Evolutionary conservation across 1,140 invertebrate species (phyloP).

Genomic region (Polyergus mexicanus): DNA sequence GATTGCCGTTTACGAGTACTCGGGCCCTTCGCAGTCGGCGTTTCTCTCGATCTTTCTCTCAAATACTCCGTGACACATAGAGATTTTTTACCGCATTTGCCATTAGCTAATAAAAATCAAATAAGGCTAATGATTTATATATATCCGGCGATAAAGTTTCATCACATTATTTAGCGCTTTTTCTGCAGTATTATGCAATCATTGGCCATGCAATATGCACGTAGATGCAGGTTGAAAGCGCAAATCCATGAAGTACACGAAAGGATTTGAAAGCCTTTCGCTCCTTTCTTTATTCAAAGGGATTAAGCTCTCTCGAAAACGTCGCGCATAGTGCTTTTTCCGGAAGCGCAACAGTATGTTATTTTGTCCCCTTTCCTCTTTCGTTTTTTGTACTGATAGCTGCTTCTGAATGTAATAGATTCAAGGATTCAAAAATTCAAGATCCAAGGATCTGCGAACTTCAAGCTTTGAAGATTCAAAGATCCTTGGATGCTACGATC

Average conservation of each 20-base stretch:
- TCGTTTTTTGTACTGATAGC: conserved; percentile 24
- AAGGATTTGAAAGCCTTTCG: conserved; percentile 52
- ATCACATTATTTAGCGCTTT: neutral
- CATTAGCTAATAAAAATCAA: conserved; percentile 15
- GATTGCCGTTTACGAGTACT: conserved; percentile 53
- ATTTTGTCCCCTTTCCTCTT: neutral
- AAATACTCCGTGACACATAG: neutral
- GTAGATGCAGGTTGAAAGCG: conserved; percentile 18
- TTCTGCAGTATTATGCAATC: neutral
- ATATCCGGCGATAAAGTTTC: neutral
- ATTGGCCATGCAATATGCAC: conserved; percentile 9
- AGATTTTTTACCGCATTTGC: neutral
- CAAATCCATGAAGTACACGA: conserved; percentile 18
- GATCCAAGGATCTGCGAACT: neutral
- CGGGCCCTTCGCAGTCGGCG: conserved; percentile 12
- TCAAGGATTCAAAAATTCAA: neutral
- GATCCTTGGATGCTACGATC: neutral
- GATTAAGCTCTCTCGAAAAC: conserved; percentile 45
- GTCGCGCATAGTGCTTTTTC: neutral
- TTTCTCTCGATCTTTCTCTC: neutral
- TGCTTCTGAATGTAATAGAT: conserved; percentile 37
- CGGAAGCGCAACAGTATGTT: conserved; percentile 35
- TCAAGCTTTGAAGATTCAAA: neutral
- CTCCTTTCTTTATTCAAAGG: conserved; percentile 54
- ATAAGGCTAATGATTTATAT: neutral